These are phyloP conservation scores for Conus betulinus DNA, from an alignment of 1,140 invertebrate species.

Conservation along the genomic window DNA sequence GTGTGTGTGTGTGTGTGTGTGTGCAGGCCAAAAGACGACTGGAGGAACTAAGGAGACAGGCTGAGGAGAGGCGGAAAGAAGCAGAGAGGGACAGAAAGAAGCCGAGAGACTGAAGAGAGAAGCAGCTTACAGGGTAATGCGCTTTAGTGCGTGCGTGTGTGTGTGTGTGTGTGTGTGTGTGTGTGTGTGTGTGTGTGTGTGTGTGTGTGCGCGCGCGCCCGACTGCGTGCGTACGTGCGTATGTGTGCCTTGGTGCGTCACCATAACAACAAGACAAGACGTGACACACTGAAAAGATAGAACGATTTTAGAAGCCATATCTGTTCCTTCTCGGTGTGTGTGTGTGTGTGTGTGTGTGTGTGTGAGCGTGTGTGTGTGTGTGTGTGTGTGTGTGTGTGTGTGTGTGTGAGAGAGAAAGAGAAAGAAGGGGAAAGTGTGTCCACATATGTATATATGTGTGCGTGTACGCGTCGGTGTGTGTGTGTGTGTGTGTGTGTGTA, in stretches of 20 bases:
- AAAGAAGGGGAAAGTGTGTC: not conserved
- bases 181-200: conserved; percentile 21
- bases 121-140: not conserved
- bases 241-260: too few relatives aligned
- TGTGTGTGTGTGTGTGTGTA: not conserved
- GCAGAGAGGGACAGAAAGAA: conserved; percentile 34
- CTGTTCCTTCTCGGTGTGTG: not conserved
- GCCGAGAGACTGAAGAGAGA: conserved; percentile 38
- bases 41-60: conserved; percentile 42
- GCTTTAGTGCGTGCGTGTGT: not conserved
- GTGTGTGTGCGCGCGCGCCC: not conserved
- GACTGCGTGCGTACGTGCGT: not conserved
- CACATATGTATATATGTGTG: not conserved
- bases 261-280: too few relatives aligned
- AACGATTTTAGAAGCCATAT: too few relatives aligned
- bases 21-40: conserved; percentile 43
- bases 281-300: too few relatives aligned
- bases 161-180: not conserved
- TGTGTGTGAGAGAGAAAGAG: not conserved
- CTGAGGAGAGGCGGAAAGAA: conserved; percentile 41
- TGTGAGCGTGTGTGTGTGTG: not conserved
- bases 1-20: not conserved
- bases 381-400: not conserved
- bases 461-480: not conserved
- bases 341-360: not conserved